A percentile compares a stretch with the other conserved stretches of the same genome.
Evolutionary conservation across 2,888 invertebrate genomes (phyloP).

Genomic region (Dryadula phaetusa): DNA sequence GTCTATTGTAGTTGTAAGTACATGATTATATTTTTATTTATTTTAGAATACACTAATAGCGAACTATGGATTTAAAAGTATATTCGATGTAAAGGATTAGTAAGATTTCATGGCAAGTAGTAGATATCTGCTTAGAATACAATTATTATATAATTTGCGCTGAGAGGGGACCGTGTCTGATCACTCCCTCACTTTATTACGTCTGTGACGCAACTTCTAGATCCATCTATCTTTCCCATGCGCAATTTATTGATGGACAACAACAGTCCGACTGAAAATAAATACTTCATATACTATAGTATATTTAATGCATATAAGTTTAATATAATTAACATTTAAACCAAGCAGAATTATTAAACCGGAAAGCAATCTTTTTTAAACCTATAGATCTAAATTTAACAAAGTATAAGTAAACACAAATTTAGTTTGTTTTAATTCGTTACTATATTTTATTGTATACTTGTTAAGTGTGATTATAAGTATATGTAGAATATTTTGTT

Average conservation of each 20-base stretch:
- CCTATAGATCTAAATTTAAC: too few species aligned
- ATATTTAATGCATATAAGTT: too few species aligned
- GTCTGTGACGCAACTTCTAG: slow-evolving; percentile 22
- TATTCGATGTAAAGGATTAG: neutral
- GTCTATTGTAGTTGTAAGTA: too few species aligned
- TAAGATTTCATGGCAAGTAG: neutral
- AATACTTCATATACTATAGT: neutral
- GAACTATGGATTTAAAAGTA: neutral
- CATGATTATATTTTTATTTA: too few species aligned
- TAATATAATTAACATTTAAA: too few species aligned
- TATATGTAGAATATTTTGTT: too few species aligned
- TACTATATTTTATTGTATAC: too few species aligned
- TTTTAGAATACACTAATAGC: neutral
- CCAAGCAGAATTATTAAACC: too few species aligned
- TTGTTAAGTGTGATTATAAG: too few species aligned
- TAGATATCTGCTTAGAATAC: neutral
- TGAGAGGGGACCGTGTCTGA: slow-evolving; percentile 9
- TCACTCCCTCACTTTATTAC: slow-evolving; percentile 12
- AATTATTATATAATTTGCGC: neutral
- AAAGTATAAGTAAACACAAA: too few species aligned
- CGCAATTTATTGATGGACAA: neutral
- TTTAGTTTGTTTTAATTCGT: too few species aligned
- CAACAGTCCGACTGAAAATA: neutral
- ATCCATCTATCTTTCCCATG: slow-evolving; percentile 19
- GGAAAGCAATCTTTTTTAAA: too few species aligned